Percentiles rank a stretch among this genome's conserved stretches.
These are phyloP conservation scores for Bugula neritina DNA, from an alignment of 2,888 invertebrate species.

Conservation along the genomic window DNA sequence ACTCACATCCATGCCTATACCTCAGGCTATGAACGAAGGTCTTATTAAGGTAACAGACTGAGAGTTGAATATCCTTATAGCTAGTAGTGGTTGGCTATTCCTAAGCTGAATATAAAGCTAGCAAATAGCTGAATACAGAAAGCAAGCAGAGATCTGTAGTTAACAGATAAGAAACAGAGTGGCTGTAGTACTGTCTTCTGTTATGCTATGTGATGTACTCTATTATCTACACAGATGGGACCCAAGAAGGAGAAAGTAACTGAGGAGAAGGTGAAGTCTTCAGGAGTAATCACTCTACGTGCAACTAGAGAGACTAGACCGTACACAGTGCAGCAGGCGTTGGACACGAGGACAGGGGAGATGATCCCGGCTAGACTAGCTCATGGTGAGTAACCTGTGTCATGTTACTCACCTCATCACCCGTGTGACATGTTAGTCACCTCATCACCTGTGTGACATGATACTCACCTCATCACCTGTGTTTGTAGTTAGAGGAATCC, in stretches of 20 bases:
- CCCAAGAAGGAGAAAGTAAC: slow-evolving; percentile 34
- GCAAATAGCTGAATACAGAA: too few species aligned
- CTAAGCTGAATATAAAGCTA: too few species aligned
- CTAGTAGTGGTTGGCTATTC: too few species aligned
- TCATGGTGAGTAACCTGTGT: not conserved
- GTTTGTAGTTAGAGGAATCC: slow-evolving; percentile 35
- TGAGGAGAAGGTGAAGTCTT: slow-evolving; percentile 45
- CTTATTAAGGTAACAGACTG: slow-evolving; percentile 37
- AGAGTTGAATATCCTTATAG: too few species aligned
- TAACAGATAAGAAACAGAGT: too few species aligned
- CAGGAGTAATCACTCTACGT: slow-evolving; percentile 50
- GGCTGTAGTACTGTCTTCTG: too few species aligned
- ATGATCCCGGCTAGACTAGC: slow-evolving; percentile 24
- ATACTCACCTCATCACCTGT: too few species aligned
- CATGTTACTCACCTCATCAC: too few species aligned
- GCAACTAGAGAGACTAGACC: slow-evolving; percentile 41
- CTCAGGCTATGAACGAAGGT: slow-evolving; percentile 46
- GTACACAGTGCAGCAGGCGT: slow-evolving; percentile 39
- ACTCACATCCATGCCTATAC: slow-evolving; percentile 37
- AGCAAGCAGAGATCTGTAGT: too few species aligned
- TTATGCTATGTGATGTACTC: too few species aligned
- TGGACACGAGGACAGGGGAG: slow-evolving; percentile 35
- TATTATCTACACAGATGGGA: slow-evolving; percentile 26
- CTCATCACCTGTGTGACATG: too few species aligned
- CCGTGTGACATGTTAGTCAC: too few species aligned